A percentile compares a stretch with the other conserved stretches of the same genome.
Conservation (phyloP, 23 tunicate species). For the Botrylloides violaceus region DNA sequence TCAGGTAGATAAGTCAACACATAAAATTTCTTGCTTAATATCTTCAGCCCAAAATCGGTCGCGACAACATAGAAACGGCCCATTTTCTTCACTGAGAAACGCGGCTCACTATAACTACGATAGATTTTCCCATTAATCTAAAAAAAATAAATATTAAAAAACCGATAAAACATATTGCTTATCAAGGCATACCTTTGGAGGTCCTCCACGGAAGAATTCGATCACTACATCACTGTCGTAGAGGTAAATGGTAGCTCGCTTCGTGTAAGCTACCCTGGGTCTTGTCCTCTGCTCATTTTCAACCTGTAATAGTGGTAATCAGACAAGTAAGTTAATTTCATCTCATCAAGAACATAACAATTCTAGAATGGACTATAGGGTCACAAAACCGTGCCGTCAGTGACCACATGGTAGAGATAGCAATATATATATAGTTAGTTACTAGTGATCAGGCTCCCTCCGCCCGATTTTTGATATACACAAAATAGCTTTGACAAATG, state of each 20-base stretch:
- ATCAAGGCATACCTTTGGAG: conserved; percentile 27
- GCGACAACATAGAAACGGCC: conserved; percentile 35
- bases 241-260: conserved; percentile 32
- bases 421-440: no score
- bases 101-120: conserved; percentile 9
- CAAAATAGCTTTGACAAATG: no score
- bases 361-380: no score
- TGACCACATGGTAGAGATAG: no score
- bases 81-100: conserved; percentile 17
- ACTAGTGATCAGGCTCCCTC: no score
- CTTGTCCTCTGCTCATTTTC: conserved; percentile 33
- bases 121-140: conserved; percentile 35
- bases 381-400: no score
- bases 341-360: no score
- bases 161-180: neutral
- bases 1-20: conserved; percentile 34
- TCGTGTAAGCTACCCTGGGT: conserved; percentile 42
- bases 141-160: neutral
- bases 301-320: no score
- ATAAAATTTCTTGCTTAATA: conserved; percentile 24
- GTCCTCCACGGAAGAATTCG: conserved; percentile 14
- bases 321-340: no score
- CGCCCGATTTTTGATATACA: no score
- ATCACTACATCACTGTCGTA: conserved; percentile 10
- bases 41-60: conserved; percentile 35